These are phyloP conservation scores for Ophraella communa DNA, from an alignment of 2,888 invertebrate species.

Conservation along the genomic window DNA sequence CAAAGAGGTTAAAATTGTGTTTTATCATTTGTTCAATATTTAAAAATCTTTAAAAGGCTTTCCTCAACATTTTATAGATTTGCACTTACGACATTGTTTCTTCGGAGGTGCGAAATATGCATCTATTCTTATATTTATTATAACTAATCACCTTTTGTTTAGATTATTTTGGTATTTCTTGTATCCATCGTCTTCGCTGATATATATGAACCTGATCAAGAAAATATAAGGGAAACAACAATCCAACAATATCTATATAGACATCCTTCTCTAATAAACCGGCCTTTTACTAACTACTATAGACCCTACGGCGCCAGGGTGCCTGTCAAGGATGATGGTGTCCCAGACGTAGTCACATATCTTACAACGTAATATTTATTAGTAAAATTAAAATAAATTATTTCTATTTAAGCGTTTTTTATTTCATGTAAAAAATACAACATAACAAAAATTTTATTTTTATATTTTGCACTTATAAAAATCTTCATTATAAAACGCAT, in stretches of 20 bases:
- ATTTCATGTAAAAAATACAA: no score
- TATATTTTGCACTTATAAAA: no score
- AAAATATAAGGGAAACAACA: neutral
- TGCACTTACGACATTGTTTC: no score
- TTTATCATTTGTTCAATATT: no score
- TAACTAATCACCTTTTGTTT: neutral
- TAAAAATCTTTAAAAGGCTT: no score
- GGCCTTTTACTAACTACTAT: neutral
- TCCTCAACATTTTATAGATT: no score
- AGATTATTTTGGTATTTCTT: neutral
- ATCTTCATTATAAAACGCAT: no score
- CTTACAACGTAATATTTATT: conserved; percentile 7
- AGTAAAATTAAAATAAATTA: neutral
- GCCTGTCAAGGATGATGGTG: neutral
- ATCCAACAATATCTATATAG: neutral
- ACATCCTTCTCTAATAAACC: neutral
- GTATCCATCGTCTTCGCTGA: neutral
- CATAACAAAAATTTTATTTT: no score
- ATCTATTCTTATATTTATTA: no score
- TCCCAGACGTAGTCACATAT: conserved; percentile 17
- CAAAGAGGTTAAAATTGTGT: no score
- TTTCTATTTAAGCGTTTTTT: neutral
- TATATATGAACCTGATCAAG: conserved; percentile 19
- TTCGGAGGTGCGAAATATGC: no score
- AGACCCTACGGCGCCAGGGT: neutral